These are phyloP conservation scores for Caenorhabditis virilis DNA, from an alignment of 2,888 invertebrate species.

Conservation along the genomic window DNA sequence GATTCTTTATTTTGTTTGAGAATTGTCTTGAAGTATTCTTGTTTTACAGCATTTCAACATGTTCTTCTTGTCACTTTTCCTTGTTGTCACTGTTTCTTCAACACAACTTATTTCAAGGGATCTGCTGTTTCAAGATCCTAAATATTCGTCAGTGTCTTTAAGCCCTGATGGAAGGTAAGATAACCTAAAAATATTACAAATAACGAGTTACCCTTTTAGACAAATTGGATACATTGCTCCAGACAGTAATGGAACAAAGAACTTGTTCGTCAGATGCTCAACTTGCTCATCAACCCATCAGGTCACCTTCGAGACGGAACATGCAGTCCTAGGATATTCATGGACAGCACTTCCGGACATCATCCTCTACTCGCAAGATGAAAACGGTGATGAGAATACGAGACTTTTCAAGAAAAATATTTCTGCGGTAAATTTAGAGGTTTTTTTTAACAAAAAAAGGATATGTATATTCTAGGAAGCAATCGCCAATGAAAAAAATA, in stretches of 20 bases:
- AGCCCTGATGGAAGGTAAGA: conserved; percentile 60
- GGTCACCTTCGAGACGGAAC: conserved; percentile 63
- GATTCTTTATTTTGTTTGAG: neutral
- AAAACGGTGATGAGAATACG: conserved; percentile 67
- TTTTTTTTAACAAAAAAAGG: neutral
- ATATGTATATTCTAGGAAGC: conserved; percentile 10
- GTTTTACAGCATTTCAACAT: neutral
- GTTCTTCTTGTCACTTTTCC: neutral
- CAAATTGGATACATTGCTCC: conserved; percentile 64
- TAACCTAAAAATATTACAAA: neutral
- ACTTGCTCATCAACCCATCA: conserved; percentile 59
- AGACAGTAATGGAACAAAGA: conserved; percentile 62
- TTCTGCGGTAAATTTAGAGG: conserved; percentile 38
- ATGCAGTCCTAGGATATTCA: conserved; percentile 61
- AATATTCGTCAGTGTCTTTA: conserved; percentile 62
- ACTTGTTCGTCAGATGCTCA: conserved; percentile 63
- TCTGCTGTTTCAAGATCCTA: conserved; percentile 61
- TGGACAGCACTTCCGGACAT: conserved; percentile 65
- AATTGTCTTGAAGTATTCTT: neutral
- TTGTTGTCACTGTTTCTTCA: neutral
- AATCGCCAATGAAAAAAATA: conserved; percentile 16
- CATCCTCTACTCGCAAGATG: conserved; percentile 64
- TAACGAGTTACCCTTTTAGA: conserved; percentile 20
- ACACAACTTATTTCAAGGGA: conserved; percentile 51
- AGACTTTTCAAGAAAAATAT: conserved; percentile 66